phyloP scores from a whole-genome alignment of 92 coral and sea anemone species.

The Nematostella vectensis region DNA sequence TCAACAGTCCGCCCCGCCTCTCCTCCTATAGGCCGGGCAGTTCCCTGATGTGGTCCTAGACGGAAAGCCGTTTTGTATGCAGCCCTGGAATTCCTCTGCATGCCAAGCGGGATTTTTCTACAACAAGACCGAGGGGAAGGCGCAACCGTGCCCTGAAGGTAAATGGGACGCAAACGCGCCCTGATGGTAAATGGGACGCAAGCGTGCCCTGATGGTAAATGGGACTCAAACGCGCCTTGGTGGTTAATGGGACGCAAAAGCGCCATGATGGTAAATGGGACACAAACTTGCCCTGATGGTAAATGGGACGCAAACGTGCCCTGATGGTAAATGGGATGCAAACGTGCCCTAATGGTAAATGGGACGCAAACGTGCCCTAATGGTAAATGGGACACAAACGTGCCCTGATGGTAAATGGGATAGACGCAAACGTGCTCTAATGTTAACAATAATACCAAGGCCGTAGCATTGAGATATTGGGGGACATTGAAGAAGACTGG shows the following conservation, averaged over 20 bases:
- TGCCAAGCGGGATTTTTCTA: conserved; percentile 52
- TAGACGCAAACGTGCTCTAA: not conserved
- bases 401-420: not conserved
- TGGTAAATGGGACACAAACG: not conserved
- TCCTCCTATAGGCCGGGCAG: too few relatives aligned
- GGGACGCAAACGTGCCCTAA: not conserved
- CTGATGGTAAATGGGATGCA: not conserved
- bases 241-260: not conserved
- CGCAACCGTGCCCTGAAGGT: conserved; percentile 54
- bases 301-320: not conserved
- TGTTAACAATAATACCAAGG: too few relatives aligned
- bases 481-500: too few relatives aligned
- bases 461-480: too few relatives aligned
- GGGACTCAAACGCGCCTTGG: not conserved
- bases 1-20: conserved; percentile 1
- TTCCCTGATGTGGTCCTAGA: too few relatives aligned
- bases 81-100: conserved; percentile 43
- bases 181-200: not conserved
- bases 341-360: not conserved
- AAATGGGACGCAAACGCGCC: not conserved
- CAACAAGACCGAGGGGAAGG: not conserved
- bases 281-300: not conserved
- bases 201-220: not conserved
- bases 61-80: conserved; percentile 37
- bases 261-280: not conserved